A percentile compares a stretch with the other conserved stretches of the same genome.
Evolutionary conservation across 1,140 invertebrate genomes (phyloP).

Genomic region (Pogonus chalceus): DNA sequence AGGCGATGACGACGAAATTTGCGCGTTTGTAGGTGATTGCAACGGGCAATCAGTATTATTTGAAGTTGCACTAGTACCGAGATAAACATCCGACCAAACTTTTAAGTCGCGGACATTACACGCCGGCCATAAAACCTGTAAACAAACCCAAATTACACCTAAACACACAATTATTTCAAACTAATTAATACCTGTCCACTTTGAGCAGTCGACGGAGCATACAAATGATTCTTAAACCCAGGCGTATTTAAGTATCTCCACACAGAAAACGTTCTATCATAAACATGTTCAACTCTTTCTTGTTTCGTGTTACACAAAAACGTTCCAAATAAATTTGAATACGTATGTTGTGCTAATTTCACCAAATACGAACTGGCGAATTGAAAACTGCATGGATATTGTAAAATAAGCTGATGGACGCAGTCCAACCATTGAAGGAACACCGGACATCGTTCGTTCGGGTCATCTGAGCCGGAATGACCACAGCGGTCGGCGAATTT

Average conservation of each 20-base stretch:
- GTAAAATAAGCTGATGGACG: conserved; percentile 80
- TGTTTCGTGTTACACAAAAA: conserved; percentile 86
- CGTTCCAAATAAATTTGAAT: conserved; percentile 93
- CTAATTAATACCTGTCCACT: conserved; percentile 6
- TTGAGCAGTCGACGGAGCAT: conserved; percentile 43
- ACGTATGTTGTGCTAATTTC: conserved; percentile 88
- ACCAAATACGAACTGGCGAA: conserved; percentile 91
- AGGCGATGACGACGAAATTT: neutral
- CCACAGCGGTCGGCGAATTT: conserved; percentile 94
- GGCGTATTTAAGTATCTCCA: conserved; percentile 75
- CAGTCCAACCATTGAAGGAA: conserved; percentile 98
- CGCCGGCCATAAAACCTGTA: conserved; percentile 74
- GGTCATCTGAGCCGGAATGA: conserved; percentile 70
- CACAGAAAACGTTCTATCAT: conserved; percentile 69
- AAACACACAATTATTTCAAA: too few relatives aligned
- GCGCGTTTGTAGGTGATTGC: conserved; percentile 20
- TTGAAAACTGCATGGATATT: conserved; percentile 91
- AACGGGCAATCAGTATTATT: conserved; percentile 17
- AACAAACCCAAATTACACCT: conserved; percentile 18
- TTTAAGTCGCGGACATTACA: conserved; percentile 71
- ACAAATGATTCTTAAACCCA: conserved; percentile 80
- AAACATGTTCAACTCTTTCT: conserved; percentile 60
- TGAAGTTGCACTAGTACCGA: conserved; percentile 47
- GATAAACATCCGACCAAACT: conserved; percentile 78
- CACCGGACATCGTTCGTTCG: conserved; percentile 88